Conservation (phyloP, 2,888 invertebrate species). For the Crocallis elinguaria region DNA sequence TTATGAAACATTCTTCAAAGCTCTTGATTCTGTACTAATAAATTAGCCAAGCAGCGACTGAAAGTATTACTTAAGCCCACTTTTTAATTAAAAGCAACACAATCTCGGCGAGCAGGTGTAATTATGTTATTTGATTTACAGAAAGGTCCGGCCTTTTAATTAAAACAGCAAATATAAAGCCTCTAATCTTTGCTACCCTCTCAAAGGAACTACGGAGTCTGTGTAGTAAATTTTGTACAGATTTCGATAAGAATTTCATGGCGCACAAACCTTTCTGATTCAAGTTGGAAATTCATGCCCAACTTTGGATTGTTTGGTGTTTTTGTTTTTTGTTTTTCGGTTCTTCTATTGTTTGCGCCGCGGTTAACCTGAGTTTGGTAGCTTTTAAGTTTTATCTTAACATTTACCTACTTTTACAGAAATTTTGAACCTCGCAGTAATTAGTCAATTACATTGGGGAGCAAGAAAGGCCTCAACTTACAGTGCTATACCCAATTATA, state of each 20-base stretch:
- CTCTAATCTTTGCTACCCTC: conserved; percentile 35
- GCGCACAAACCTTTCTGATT: conserved; percentile 24
- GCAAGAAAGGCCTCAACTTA: no score
- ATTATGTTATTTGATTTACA: conserved; percentile 43
- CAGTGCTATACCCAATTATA: no score
- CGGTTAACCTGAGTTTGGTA: background rate
- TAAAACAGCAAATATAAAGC: conserved; percentile 35
- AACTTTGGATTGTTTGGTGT: conserved; percentile 16
- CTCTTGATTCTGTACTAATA: conserved; percentile 13
- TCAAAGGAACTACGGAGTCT: conserved; percentile 29
- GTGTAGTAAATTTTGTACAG: conserved; percentile 23
- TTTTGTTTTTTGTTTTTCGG: conserved; percentile 6
- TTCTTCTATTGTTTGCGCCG: background rate
- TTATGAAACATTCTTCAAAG: background rate
- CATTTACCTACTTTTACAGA: no score
- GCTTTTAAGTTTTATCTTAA: no score
- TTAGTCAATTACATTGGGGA: no score
- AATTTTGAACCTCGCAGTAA: no score
- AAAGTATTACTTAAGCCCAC: conserved; percentile 15
- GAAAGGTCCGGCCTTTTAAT: conserved; percentile 39
- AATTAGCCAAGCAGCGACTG: conserved; percentile 8
- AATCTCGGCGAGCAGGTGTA: conserved; percentile 34
- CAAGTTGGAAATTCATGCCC: background rate
- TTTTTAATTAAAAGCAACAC: conserved; percentile 38
- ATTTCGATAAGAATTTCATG: conserved; percentile 28